phyloP scores from a whole-genome alignment of 2,888 invertebrate species.

The Pteria penguin region DNA sequence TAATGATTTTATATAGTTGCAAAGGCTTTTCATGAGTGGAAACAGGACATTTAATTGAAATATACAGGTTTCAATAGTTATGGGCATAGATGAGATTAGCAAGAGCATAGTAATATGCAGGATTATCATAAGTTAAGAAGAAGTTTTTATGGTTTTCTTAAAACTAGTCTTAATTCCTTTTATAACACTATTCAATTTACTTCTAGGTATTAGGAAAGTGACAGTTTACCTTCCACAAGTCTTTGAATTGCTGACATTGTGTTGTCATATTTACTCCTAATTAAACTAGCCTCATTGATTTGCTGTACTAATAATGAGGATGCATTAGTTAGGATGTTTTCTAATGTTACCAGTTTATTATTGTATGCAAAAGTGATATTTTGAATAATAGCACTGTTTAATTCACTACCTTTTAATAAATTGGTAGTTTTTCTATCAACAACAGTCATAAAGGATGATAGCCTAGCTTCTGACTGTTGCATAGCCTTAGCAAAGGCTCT shows the following conservation, averaged over 20 bases:
- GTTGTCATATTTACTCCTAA: slow-evolving; percentile 3
- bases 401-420: slow-evolving; percentile 1
- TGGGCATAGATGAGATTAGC: slow-evolving; percentile 18
- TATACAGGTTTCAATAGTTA: slow-evolving; percentile 7
- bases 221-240: slow-evolving; percentile 10
- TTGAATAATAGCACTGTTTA: neutral
- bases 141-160: slow-evolving; percentile 7
- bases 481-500: slow-evolving; percentile 14
- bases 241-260: neutral
- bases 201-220: slow-evolving; percentile 13
- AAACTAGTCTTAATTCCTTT: too few relatives aligned
- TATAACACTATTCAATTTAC: neutral
- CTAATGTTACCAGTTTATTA: neutral
- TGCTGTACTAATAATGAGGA: neutral
- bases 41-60: slow-evolving; percentile 18
- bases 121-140: slow-evolving; percentile 12
- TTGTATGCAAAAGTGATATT: neutral
- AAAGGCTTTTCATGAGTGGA: slow-evolving; percentile 18
- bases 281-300: slow-evolving; percentile 9
- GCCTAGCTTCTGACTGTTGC: neutral
- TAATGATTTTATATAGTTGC: slow-evolving; percentile 15
- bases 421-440: slow-evolving; percentile 14
- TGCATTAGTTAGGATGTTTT: neutral
- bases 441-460: slow-evolving; percentile 15
- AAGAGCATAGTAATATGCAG: slow-evolving; percentile 16